Evolutionary conservation across 2,888 invertebrate species (phyloP).

Genomic region (Dasypogon diadema): DNA sequence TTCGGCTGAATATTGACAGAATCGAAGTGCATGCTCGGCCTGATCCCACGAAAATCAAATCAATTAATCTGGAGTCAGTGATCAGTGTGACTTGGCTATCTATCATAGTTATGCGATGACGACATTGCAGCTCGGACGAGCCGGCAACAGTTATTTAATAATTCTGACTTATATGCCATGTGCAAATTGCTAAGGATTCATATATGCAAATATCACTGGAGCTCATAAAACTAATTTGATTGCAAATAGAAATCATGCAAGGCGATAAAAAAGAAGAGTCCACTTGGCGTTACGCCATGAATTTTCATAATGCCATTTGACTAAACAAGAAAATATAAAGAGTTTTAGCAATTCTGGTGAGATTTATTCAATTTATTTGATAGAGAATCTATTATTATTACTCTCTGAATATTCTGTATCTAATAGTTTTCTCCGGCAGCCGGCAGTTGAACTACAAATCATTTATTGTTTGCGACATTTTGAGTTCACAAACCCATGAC

Average conservation of each 20-base stretch:
- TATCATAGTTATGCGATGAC: slow-evolving; percentile 36
- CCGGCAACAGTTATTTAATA: neutral
- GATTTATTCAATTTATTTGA: no score
- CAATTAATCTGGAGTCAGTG: slow-evolving; percentile 44
- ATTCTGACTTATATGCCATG: neutral
- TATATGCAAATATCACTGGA: neutral
- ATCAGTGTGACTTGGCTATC: slow-evolving; percentile 25
- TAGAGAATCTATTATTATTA: no score
- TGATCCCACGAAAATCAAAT: slow-evolving; percentile 51
- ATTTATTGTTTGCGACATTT: no score
- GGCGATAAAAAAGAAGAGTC: no score
- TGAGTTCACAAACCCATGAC: no score
- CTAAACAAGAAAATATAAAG: no score
- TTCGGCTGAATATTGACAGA: neutral
- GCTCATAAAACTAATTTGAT: neutral
- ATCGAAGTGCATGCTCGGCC: slow-evolving; percentile 40
- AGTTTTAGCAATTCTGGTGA: no score
- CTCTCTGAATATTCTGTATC: no score
- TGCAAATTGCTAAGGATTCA: neutral
- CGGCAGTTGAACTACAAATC: no score
- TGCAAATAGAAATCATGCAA: neutral
- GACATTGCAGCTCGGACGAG: slow-evolving; percentile 1
- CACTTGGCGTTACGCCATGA: no score
- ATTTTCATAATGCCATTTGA: no score
- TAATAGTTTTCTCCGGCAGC: no score